Evolutionary conservation across 2,797 vertebrate species (phyloP).

Genomic region (Erpetoichthys calabaricus): DNA sequence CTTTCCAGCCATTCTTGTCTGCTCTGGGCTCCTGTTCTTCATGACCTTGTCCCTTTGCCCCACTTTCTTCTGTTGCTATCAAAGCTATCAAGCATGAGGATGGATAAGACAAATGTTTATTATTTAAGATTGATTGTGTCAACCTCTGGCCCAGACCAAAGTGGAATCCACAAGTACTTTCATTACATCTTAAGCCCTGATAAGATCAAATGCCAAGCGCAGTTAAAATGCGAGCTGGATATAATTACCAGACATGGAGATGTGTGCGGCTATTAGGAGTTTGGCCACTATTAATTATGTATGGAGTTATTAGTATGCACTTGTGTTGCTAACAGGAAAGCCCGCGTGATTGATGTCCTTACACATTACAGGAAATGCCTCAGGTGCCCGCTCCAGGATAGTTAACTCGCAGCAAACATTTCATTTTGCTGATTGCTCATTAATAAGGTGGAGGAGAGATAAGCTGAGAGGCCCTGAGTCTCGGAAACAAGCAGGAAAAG

Average conservation of each 20-base stretch:
- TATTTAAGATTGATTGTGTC: constrained; percentile 35
- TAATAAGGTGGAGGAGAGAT: not conserved
- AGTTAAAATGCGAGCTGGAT: constrained; percentile 30
- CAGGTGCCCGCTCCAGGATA: constrained; percentile 4
- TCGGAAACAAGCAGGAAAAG: too few relatives aligned
- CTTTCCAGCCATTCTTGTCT: constrained; percentile 12
- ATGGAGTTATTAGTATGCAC: constrained; percentile 22
- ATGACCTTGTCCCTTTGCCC: constrained; percentile 28
- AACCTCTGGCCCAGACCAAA: constrained; percentile 23
- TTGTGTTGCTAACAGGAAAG: constrained; percentile 18
- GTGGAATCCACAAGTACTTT: constrained; percentile 27
- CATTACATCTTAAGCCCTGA: constrained; percentile 32
- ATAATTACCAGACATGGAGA: constrained; percentile 21
- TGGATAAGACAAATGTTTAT: constrained; percentile 27
- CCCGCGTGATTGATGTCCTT: constrained; percentile 28
- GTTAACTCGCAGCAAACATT: constrained; percentile 8
- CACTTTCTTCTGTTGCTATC: constrained; percentile 25
- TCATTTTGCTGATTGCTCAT: constrained; percentile 6
- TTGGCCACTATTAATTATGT: constrained; percentile 34
- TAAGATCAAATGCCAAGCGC: constrained; percentile 44
- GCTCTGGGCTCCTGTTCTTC: constrained; percentile 27
- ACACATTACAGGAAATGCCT: constrained; percentile 20
- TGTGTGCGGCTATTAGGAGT: constrained; percentile 26
- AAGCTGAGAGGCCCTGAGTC: not conserved
- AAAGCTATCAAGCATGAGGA: constrained; percentile 30